Conservation (phyloP, 1,140 invertebrate genomes). For the Rhyzopertha dominica region DNA sequence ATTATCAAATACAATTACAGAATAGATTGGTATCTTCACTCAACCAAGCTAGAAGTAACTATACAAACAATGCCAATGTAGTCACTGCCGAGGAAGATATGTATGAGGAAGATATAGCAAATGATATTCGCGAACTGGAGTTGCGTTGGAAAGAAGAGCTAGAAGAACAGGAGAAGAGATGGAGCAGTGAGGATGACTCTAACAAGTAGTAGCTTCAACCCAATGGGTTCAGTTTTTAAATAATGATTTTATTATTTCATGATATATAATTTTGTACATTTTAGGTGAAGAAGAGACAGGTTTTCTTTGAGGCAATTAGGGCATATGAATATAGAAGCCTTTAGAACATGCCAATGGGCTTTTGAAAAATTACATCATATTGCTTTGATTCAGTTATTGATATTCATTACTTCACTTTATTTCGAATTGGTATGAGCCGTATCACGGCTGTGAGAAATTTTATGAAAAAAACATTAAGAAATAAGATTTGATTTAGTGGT, state of each 20-base stretch:
- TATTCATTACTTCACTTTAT: too few species aligned
- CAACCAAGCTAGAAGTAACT: slow-evolving; percentile 25
- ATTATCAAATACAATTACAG: too few species aligned
- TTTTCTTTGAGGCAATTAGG: too few species aligned
- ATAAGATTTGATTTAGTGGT: too few species aligned
- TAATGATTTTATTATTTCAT: slow-evolving; percentile 19
- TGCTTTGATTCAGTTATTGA: too few species aligned
- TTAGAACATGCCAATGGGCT: too few species aligned
- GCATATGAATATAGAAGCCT: too few species aligned
- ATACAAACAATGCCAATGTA: slow-evolving; percentile 27
- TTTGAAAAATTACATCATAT: too few species aligned
- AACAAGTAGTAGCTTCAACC: slow-evolving; percentile 32
- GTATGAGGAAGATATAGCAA: slow-evolving; percentile 62
- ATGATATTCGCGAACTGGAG: slow-evolving; percentile 64
- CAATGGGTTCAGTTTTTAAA: slow-evolving; percentile 37
- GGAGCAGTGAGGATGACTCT: slow-evolving; percentile 58
- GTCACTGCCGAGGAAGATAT: slow-evolving; percentile 52
- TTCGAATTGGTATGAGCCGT: too few species aligned
- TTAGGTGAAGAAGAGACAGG: too few species aligned
- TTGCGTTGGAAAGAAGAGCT: slow-evolving; percentile 60
- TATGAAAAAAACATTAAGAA: too few species aligned
- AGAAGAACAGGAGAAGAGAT: slow-evolving; percentile 61
- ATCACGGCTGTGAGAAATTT: too few species aligned
- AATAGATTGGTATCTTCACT: slow-evolving; percentile 41
- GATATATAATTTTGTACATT: slow-evolving; percentile 24